Evolutionary conservation across 2,888 invertebrate species (phyloP), one percentile per base, ranked within the genome.

Genomic region (Diloba caeruleocephala): DNA sequence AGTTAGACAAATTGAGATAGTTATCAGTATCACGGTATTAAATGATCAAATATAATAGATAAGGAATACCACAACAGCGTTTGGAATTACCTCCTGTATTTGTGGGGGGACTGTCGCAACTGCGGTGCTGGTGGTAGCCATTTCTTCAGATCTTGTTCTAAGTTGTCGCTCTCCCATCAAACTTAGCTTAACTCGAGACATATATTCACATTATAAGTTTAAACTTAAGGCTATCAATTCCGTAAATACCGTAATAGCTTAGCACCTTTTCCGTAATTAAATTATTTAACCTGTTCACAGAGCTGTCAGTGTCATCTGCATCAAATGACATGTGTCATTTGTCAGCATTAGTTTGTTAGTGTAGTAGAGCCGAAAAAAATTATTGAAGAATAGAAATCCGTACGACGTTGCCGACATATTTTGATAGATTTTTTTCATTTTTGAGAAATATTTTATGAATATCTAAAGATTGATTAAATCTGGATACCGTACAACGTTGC

Each of bases 91-190:
- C 89, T 92, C 92, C 62, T 87, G 88, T 53, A 82, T 59, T 71
- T 85, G 89, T 34, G 90, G 79, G 32, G 90, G 73, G 46, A 92
- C 87, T 19, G 90, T 90, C 32, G 92, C 78, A 28, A 91, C 87
- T 17, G 91, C 90, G 1, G 92, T 86, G 69, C 93, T 93, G 23
- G 92, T 92, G 28, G 88, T 88, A 44, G 93, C 92, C 93, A 93
- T 92, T 8, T 91, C 88, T 82, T 89, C 87, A 32, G 78, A 42
- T 73, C 64, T 76, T 32, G 74, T 43, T 59, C 59, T 49, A 38
- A 74, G 74, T 60, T 76, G 77, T 54, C 79, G 81, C 58, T 93
- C 92, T 76, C 89, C 92, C 93, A 93, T 92, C 53, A 86, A 89
- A 79, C 37, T 58, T 58, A 50, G 48, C 57, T 68, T 51, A 44